phyloP scores from a whole-genome alignment of 1,140 invertebrate genomes.

The Cyclina sinensis region DNA sequence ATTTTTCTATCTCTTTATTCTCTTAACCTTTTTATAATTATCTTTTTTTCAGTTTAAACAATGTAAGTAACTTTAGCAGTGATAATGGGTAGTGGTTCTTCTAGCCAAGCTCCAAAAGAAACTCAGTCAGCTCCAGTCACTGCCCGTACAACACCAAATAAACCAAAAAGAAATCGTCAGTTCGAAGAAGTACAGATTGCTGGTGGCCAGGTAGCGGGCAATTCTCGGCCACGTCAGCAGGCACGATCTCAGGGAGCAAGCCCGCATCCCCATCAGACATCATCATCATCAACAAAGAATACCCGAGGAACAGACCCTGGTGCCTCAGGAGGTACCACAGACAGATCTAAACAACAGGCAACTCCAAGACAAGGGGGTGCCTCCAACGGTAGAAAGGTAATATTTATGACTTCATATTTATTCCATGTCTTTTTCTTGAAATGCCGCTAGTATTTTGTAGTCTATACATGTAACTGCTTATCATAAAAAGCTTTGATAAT shows the following conservation, averaged over 20 bases:
- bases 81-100: slow-evolving; percentile 61
- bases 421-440: too few relatives aligned
- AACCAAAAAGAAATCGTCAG: slow-evolving; percentile 59
- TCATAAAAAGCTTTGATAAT: too few relatives aligned
- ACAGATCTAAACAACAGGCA: neutral
- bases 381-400: slow-evolving; percentile 54
- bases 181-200: slow-evolving; percentile 65
- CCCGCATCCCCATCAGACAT: slow-evolving; percentile 30
- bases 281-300: too few relatives aligned
- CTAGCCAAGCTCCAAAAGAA: slow-evolving; percentile 33
- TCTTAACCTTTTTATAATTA: too few relatives aligned
- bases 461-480: too few relatives aligned
- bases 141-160: slow-evolving; percentile 55
- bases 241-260: slow-evolving; percentile 26
- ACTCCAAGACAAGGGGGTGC: slow-evolving; percentile 29
- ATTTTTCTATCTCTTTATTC: too few relatives aligned
- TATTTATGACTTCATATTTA: too few relatives aligned
- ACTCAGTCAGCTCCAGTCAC: slow-evolving; percentile 57
- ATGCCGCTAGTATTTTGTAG: too few relatives aligned
- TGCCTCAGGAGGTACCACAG: slow-evolving; percentile 40
- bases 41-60: slow-evolving; percentile 4
- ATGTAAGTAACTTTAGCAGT: neutral
- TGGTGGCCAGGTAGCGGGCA: neutral
- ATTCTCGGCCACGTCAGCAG: neutral
- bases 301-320: slow-evolving; percentile 20